Percentiles rank a stretch among this genome's conserved stretches.
phyloP scores from a whole-genome alignment of 2,113 vertebrate species.

The cattle (Bos taurus) region DNA sequence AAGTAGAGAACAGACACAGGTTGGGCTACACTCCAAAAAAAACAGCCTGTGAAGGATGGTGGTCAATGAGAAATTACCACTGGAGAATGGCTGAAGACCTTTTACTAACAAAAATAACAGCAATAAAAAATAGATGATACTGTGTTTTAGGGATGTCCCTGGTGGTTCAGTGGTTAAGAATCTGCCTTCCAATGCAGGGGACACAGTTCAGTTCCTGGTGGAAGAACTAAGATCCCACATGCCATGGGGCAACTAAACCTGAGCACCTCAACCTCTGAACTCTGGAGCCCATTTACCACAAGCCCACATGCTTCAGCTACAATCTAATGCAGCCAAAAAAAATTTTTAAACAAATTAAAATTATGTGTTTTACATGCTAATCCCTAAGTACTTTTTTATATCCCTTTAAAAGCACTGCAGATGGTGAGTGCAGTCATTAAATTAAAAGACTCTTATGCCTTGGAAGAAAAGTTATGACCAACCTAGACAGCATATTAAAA shows the following conservation, averaged over 20 bases:
- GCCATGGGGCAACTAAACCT: background rate
- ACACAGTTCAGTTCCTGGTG: background rate
- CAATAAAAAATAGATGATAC: background rate
- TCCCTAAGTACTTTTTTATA: background rate
- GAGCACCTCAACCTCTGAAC: background rate
- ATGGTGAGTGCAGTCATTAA: background rate
- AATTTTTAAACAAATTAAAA: background rate
- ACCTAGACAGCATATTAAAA: background rate
- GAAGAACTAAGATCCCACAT: background rate
- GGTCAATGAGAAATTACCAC: background rate
- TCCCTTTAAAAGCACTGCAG: background rate
- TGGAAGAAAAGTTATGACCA: background rate
- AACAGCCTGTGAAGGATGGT: background rate
- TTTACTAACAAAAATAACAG: background rate
- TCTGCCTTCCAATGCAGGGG: background rate
- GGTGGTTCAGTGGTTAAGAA: background rate
- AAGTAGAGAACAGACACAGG: background rate
- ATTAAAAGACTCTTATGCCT: background rate
- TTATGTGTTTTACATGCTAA: background rate
- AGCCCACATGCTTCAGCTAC: background rate
- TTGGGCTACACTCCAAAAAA: background rate
- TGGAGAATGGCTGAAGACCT: background rate
- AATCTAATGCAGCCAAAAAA: background rate
- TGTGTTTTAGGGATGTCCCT: background rate
- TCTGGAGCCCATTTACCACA: background rate